Evolutionary conservation across 2,888 invertebrate genomes (phyloP), one percentile per base, ranked within the genome.

Genomic region (Volucella inanis): DNA sequence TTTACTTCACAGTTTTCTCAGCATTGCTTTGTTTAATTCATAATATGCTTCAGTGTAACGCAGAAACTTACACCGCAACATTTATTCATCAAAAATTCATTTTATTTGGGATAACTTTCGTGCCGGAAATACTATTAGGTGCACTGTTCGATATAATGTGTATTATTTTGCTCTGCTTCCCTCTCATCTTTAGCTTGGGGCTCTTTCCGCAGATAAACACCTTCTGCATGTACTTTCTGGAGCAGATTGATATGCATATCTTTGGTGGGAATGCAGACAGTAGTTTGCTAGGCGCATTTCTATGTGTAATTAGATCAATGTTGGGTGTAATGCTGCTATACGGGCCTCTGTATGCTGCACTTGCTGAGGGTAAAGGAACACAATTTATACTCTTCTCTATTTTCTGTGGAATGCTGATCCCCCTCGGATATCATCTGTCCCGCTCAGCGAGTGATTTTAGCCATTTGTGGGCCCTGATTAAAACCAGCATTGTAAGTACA

Each of bases 161-260:
- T 10, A 94, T 95, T 83, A 95, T 98, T 89, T 93, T 99, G 54
- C 93, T 99, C 55, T 96, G 96, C 91, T 98, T 99, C 91, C 99
- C 99, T 0, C 90, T 99, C 61, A 94, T 98, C 39, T 99, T 99
- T 92, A 98, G 98, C 57, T 93, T 99, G 86, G 99, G 99, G 1
- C 93, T 99, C 57, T 97, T 99, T 90, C 99, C 99, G 3, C 99
- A 97, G 93, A 96, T 99, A 71, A 99, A 98, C 90, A 99, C 99
- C 0, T 98, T 99, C 91, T 92, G 96, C 9, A 97, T 98, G 96
- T 99, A 99, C 92, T 93, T 98, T n/a, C 93, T 99, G 88, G 99
- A 99, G 91, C 99, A 99, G 93, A 94, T 95, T 89, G 99, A 96
- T 92, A 98, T 96, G 95, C 97, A 97, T 89, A 90, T 97, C 1